Evolutionary conservation across 2,888 invertebrate genomes (phyloP), one percentile per base, ranked within the genome.

Genomic region (Gerris lacustris): DNA sequence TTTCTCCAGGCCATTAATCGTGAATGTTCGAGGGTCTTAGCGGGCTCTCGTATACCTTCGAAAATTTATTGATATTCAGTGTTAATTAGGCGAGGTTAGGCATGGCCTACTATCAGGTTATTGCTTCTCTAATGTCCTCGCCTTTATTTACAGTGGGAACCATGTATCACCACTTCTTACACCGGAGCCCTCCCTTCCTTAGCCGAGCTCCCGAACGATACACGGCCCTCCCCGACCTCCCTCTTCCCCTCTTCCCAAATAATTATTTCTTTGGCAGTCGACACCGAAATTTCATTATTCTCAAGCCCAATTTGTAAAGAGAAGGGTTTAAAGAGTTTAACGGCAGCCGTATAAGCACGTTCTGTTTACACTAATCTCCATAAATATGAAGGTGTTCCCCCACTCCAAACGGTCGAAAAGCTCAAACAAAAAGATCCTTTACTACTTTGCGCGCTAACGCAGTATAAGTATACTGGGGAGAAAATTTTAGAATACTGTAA

Each of bases 1-100:
- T 55, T 55, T 55, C 55, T 55, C 55, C 15, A 15, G 55, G 55
- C 55, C 55, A 55, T 55, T 55, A 55, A 55, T 55, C 55, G 55
- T 55, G 11, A 15, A 55, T 9, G 55, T 55, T 55, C 55, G 55
- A 55, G 55, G 55, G 55, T 66, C 17, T 18, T 17, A 66, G 66
- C 66, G 18, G 9, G 18, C 66, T 18, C 17, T 66, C 31, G 66
- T 66, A 31, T 66, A 18, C 31, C 66, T 66, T 31, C 67, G 67
- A 70, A n/a, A 72, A 73, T 73, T 73, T 73, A 73, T 73, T 71
- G 73, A 73, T 72, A 72, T 73, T 73, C 67, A 70, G 72, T 72
- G 73, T 73, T 73, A 73, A 73, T 73, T 70, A 73, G 73, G 70
- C 64, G 70, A 72, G 73, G 73, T 73, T 71, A 72, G 73, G 71